phyloP scores from a whole-genome alignment of 2,113 vertebrate species.

The Dipodomys merriami region DNA sequence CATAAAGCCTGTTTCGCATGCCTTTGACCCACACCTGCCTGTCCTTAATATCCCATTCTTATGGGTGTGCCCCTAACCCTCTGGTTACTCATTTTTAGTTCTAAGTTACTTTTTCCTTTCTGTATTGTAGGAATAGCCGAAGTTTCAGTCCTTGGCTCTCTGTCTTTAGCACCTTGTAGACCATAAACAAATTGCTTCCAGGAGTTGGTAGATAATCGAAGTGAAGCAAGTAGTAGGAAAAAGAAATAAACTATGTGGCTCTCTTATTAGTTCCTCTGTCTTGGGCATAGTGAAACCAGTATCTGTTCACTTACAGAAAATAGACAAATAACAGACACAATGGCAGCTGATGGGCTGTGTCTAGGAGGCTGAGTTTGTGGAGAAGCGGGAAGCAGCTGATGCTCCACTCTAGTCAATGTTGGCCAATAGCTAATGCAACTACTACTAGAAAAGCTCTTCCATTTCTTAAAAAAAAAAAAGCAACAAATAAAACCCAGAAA shows the following conservation, averaged over 20 bases:
- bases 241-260: neutral
- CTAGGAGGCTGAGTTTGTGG: neutral
- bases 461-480: conserved; percentile 10
- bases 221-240: neutral
- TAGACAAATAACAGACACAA: neutral
- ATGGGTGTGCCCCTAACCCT: neutral
- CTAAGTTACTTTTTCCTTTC: neutral
- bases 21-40: neutral
- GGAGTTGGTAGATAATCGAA: neutral
- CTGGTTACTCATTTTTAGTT: neutral
- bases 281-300: neutral
- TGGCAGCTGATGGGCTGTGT: neutral
- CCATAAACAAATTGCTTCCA: neutral
- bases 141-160: neutral
- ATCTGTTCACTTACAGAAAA: neutral
- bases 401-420: neutral
- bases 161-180: neutral
- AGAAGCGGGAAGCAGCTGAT: neutral
- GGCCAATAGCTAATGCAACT: neutral
- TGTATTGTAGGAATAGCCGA: neutral
- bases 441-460: neutral
- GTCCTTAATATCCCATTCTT: neutral
- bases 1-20: neutral
- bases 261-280: neutral
- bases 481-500: neutral